Evolutionary conservation across 2,113 vertebrate genomes (phyloP).

Genomic region (Myiozetetes cayanensis): DNA sequence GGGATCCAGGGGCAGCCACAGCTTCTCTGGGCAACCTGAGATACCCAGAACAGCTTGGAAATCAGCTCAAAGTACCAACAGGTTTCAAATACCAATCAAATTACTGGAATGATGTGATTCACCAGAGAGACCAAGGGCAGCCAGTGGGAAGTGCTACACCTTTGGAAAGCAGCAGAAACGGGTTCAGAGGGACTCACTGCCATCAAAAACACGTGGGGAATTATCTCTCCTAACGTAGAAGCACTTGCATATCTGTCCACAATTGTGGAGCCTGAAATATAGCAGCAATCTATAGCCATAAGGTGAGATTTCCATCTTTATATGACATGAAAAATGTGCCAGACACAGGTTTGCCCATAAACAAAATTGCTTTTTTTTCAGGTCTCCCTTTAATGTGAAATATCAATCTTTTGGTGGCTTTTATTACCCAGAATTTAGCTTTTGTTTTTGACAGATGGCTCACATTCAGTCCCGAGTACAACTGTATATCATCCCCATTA

Average conservation of each 20-base stretch:
- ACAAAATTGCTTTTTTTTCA: slow-evolving; percentile 77
- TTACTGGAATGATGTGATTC: background rate
- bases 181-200: background rate
- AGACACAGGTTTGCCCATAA: slow-evolving; percentile 71
- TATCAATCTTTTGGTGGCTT: slow-evolving; percentile 76
- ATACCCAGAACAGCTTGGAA: background rate
- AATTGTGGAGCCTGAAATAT: slow-evolving; percentile 65
- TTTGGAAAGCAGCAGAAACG: background rate
- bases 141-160: background rate
- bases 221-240: slow-evolving; percentile 4
- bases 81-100: background rate
- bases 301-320: slow-evolving; percentile 78
- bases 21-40: background rate
- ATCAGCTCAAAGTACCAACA: background rate
- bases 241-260: slow-evolving; percentile 52
- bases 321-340: slow-evolving; percentile 75
- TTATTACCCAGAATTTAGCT: slow-evolving; percentile 73
- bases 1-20: background rate
- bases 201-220: background rate
- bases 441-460: slow-evolving; percentile 75
- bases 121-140: background rate
- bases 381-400: slow-evolving; percentile 70
- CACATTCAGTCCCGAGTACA: slow-evolving; percentile 42
- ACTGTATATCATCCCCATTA: slow-evolving; percentile 68
- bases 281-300: slow-evolving; percentile 63